Evolutionary conservation across 2,888 invertebrate species (phyloP).

Genomic region (Folsomia candida): DNA sequence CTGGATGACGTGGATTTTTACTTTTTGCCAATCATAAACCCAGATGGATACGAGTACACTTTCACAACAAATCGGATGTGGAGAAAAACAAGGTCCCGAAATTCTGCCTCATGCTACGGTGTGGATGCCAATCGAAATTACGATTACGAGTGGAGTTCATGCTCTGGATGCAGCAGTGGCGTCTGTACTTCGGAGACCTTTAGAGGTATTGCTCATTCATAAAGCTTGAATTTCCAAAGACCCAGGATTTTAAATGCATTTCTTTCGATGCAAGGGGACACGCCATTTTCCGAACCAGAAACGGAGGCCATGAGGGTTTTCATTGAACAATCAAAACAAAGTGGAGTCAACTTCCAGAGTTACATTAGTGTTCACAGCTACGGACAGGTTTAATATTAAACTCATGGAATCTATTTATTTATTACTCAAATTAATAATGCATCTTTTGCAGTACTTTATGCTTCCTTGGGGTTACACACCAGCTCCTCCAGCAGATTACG

Average conservation of each 20-base stretch:
- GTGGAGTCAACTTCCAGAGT: constrained; percentile 27
- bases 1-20: constrained; percentile 63
- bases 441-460: constrained; percentile 56
- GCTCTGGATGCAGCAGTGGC: constrained; percentile 62
- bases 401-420: too few species aligned
- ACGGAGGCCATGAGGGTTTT: constrained; percentile 66
- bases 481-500: constrained; percentile 57
- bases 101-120: constrained; percentile 61
- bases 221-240: too few species aligned
- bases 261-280: neutral
- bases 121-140: constrained; percentile 77
- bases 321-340: constrained; percentile 48
- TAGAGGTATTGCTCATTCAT: constrained; percentile 65
- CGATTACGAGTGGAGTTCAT: constrained; percentile 66
- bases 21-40: constrained; percentile 72
- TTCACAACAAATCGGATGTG: constrained; percentile 61
- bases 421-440: neutral
- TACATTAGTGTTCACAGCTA: constrained; percentile 59
- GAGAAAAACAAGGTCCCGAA: constrained; percentile 68
- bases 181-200: constrained; percentile 73
- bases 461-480: constrained; percentile 62
- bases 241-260: neutral
- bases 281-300: constrained; percentile 74
- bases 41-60: constrained; percentile 63
- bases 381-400: constrained; percentile 57